Base-by-base conservation (phyloP, 2,113 vertebrate genomes). In the Oceanodroma tethys region DNA sequence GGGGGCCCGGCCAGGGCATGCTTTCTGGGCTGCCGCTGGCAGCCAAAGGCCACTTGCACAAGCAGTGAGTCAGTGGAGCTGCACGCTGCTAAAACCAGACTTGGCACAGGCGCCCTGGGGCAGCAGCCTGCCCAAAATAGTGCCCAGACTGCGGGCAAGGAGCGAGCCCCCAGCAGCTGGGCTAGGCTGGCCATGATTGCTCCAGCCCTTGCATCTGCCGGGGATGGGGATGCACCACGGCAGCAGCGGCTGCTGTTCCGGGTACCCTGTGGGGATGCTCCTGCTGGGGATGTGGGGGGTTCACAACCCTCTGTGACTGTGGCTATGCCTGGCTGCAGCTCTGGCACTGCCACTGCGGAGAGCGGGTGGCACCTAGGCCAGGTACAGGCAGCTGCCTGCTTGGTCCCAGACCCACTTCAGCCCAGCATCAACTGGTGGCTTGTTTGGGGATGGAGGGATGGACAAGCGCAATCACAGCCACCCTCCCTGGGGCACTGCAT, bases 61-160 rank as follows among this genome's bases (percentile, higher is more conserved):
- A 98, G 97, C 88, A 76, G 92, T 98, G 98, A 98, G 96, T 98
- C 98, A 98, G 96, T 89, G 93, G 93, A 98, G 91, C 95, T 97
- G 95, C 95, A 94, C 30, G 88, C 96, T 98, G 97, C 98, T 98
- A 94, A 98, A 98, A 98, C 98, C 98, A 98, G 96, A 95, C 89
- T 90, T 73, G 89, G 97, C 97, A 93, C 18, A 9, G 71, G 72
- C 26, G 34, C 72, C 81, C 34, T 5, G 26, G 92, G 94, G 96
- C 90, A 96, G 91, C 86, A 92, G 76, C 92, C 92, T 95, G 88
- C 97, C 97, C 32, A 0, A 98, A 98, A 98, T 97, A 98, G 97
- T 97, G 97, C 96, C 93, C 98, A 98, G 93, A 94, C 92, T 21
- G 25, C 11, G 70, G 97, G 86, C 76, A 79, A 93, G 86, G 96